Evolutionary conservation across 2,113 vertebrate genomes (phyloP).

Genomic region (Pseudolaguvia tuberculata): DNA sequence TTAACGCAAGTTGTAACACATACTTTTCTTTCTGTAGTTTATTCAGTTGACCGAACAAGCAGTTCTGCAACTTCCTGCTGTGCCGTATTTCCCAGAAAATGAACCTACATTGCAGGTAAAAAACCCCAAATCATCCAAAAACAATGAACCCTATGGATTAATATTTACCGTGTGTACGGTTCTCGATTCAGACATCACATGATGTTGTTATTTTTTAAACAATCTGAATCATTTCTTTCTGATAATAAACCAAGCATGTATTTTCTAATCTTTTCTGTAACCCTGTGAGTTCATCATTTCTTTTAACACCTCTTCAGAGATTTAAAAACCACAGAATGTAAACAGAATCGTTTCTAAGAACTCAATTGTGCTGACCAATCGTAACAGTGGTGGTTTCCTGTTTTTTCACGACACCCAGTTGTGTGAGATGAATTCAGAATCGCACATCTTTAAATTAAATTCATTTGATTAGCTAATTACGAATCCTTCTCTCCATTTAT

Average conservation of each 20-base stretch:
- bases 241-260: not conserved
- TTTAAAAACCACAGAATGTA: slow-evolving; percentile 8
- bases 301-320: not conserved
- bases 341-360: not conserved
- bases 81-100: slow-evolving; percentile 33
- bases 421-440: too few species aligned
- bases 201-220: not conserved
- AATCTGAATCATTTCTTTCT: not conserved
- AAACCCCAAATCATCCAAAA: too few species aligned
- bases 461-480: too few species aligned
- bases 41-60: slow-evolving; percentile 47
- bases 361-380: not conserved
- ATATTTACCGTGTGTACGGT: not conserved
- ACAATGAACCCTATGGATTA: not conserved
- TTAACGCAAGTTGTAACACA: not conserved
- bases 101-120: slow-evolving; percentile 59
- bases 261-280: not conserved
- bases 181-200: not conserved
- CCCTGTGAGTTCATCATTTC: not conserved
- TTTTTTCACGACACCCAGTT: not conserved
- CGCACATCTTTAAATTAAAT: too few species aligned
- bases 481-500: too few species aligned
- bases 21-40: slow-evolving; percentile 46
- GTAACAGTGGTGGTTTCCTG: not conserved
- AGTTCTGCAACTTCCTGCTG: slow-evolving; percentile 53